Conservation (phyloP, 2,888 invertebrate species). For the Hedya salicella region DNA sequence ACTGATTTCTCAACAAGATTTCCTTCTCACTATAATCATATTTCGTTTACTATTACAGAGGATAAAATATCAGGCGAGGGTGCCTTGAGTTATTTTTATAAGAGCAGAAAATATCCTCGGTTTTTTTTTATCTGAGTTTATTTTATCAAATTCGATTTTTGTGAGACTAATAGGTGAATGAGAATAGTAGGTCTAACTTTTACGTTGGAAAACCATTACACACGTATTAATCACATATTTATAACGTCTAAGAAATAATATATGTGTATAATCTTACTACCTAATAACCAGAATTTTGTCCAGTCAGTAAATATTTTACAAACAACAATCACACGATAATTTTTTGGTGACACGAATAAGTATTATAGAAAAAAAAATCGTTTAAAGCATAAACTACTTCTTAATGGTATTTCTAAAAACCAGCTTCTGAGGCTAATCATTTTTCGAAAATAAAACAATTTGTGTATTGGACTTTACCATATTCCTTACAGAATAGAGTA, state of each 20-base stretch:
- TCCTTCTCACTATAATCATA: conserved; percentile 36
- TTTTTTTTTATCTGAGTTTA: neutral
- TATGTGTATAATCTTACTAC: neutral
- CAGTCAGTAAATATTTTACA: too few species aligned
- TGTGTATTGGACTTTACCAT: too few species aligned
- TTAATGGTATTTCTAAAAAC: too few species aligned
- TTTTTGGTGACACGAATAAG: too few species aligned
- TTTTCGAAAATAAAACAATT: too few species aligned
- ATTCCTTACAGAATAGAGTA: too few species aligned
- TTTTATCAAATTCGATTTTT: conserved; percentile 7
- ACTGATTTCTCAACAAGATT: conserved; percentile 37
- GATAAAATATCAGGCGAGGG: conserved; percentile 27
- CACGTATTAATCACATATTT: neutral
- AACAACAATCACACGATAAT: too few species aligned
- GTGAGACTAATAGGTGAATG: neutral
- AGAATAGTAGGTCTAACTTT: neutral
- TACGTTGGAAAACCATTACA: neutral
- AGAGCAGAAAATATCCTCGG: conserved; percentile 7
- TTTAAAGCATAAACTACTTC: too few species aligned
- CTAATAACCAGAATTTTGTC: too few species aligned
- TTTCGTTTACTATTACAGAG: conserved; percentile 32
- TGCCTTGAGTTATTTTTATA: conserved; percentile 19
- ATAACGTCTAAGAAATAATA: neutral
- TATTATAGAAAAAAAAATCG: too few species aligned
- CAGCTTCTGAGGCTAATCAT: too few species aligned